Evolutionary conservation across 2,888 invertebrate species (phyloP).

Genomic region (Perizoma affinitatum): DNA sequence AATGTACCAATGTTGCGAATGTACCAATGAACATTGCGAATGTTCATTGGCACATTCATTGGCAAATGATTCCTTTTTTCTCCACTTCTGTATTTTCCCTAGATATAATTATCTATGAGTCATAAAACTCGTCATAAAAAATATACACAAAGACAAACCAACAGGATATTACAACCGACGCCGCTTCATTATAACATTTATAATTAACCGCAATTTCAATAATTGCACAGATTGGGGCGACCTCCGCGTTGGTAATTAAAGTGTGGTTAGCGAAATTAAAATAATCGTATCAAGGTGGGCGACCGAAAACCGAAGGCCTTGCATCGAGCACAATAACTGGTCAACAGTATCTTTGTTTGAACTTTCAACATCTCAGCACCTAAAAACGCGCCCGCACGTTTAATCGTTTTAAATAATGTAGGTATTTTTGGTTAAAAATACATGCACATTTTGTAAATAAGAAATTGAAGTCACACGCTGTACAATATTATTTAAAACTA

Average conservation of each 20-base stretch:
- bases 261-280: conserved; percentile 82
- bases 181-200: conserved; percentile 36
- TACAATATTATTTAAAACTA: too few relatives aligned
- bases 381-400: too few relatives aligned
- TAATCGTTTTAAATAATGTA: too few relatives aligned
- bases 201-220: conserved; percentile 45
- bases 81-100: not conserved
- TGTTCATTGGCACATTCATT: too few relatives aligned
- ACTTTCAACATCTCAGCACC: too few relatives aligned
- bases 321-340: conserved; percentile 25
- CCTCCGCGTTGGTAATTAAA: conserved; percentile 71
- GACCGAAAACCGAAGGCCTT: conserved; percentile 76
- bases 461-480: too few relatives aligned
- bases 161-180: conserved; percentile 37
- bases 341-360: conserved; percentile 12
- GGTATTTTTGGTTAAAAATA: too few relatives aligned
- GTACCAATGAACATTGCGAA: too few relatives aligned
- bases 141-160: conserved; percentile 15
- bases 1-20: too few relatives aligned
- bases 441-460: too few relatives aligned
- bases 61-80: too few relatives aligned
- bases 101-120: conserved; percentile 3
- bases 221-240: conserved; percentile 42
- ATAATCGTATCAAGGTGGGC: conserved; percentile 71
- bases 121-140: not conserved